Evolutionary conservation across 2,113 vertebrate species (phyloP), one percentile per base, ranked within the genome.

Genomic region (Melanerpes aurifrons): DNA sequence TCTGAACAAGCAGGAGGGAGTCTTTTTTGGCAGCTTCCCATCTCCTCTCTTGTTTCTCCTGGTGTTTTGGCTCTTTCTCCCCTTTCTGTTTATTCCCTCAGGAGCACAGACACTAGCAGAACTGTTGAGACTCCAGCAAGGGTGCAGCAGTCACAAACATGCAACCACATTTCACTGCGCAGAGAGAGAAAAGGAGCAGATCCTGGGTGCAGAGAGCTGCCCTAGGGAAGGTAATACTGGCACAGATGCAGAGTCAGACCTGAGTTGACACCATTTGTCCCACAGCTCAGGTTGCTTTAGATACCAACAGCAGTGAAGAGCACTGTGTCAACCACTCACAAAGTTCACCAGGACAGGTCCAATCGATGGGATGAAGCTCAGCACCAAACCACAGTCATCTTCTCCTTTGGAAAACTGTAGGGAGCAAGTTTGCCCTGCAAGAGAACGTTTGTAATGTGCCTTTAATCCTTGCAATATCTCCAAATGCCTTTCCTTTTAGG

Each of bases 1-100:
- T 96, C 96, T 95, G 91, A 92, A 94, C 93, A 96, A 93, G 96
- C 89, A 92, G 76, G 7, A 81, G 89, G 94, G 79, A 72, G 81
- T 50, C 80, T 87, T 66, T 85, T 81, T 31, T 86, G 66, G 70
- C 53, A 86, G 79, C 81, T 94, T 68, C 87, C 50, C 9, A 5
- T 21, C 94, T 87, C 66, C 70, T 92, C 50, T 64, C 74, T 91
- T n/a, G 10, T 95, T 97, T 94, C 88, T 78, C 86, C 87, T 45
- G 18, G 71, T 82, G 83, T 88, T 94, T 92, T 96, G 95, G 87
- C 96, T 92, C 86, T 72, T 87, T 64, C 86, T 93, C 72, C 71
- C 31, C 70, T 92, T 88, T 95, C 90, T 96, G 96, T 96, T 97
- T 97, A 95, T 96, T 92, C 87, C 86, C 82, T 57, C 61, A 40